Conservation (phyloP, 2,888 invertebrate species). For the Bimastos eiseni region DNA sequence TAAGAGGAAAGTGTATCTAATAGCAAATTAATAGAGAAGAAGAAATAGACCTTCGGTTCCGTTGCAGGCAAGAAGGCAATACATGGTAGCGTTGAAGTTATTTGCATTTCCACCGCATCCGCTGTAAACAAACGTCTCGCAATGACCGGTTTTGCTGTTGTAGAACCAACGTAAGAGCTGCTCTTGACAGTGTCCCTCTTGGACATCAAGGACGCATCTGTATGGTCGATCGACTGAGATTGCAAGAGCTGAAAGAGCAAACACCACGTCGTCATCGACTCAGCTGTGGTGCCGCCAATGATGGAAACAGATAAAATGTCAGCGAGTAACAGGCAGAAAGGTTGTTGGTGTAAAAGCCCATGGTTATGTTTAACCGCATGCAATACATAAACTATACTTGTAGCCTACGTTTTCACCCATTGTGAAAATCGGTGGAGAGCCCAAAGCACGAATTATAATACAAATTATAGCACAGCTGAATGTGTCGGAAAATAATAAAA, state of each 20-base stretch:
- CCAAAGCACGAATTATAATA: too few relatives aligned
- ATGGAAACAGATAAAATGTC: too few relatives aligned
- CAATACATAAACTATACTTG: too few relatives aligned
- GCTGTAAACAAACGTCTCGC: constrained; percentile 15
- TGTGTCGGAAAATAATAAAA: too few relatives aligned
- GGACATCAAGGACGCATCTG: background rate
- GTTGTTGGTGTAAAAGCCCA: too few relatives aligned
- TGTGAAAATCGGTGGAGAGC: too few relatives aligned
- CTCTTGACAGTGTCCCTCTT: background rate
- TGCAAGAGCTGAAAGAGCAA: background rate
- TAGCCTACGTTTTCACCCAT: too few relatives aligned
- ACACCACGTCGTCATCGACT: too few relatives aligned
- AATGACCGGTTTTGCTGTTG: background rate
- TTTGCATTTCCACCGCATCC: constrained; percentile 21
- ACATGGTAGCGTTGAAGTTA: constrained; percentile 21
- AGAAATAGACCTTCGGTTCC: background rate
- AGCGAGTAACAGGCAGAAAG: too few relatives aligned
- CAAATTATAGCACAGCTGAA: too few relatives aligned
- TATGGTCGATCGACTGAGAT: background rate
- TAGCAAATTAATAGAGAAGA: background rate
- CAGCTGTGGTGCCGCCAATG: too few relatives aligned
- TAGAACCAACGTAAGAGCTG: background rate
- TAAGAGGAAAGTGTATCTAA: background rate
- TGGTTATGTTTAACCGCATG: too few relatives aligned
- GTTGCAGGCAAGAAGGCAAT: constrained; percentile 8